These are phyloP conservation scores for Ophion obscuratus DNA, from an alignment of 2,888 invertebrate genomes.

Conservation along the genomic window DNA sequence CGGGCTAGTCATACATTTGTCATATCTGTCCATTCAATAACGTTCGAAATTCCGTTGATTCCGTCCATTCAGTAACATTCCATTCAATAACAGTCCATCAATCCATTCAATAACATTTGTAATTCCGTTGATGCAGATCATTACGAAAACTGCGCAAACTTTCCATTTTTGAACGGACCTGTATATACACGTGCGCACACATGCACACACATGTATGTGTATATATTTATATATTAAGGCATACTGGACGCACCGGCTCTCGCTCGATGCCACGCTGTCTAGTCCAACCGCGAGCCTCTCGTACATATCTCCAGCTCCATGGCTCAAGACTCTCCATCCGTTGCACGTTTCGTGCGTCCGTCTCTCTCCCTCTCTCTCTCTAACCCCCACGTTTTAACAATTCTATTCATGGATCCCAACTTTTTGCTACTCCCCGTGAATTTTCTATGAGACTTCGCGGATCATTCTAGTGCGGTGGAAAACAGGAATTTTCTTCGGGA, in stretches of 20 bases:
- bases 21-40: no score
- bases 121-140: neutral
- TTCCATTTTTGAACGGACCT: neutral
- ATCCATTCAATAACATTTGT: neutral
- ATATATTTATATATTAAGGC: constrained; percentile 48
- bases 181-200: neutral
- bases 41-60: neutral
- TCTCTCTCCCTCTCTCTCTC: constrained; percentile 20
- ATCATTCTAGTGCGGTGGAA: neutral
- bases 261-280: constrained; percentile 79
- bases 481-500: constrained; percentile 1
- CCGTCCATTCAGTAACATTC: no score
- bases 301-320: constrained; percentile 19
- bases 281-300: constrained; percentile 65
- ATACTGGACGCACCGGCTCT: constrained; percentile 60
- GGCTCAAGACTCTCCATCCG: constrained; percentile 8
- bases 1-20: no score
- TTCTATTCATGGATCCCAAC: constrained; percentile 43
- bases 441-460: constrained; percentile 31
- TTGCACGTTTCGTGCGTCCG: constrained; percentile 38
- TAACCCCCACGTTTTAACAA: constrained; percentile 30
- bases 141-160: neutral
- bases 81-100: no score
- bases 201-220: neutral
- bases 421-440: constrained; percentile 29